These are phyloP conservation scores for Nephrotoma guestfalica DNA, from an alignment of 2,888 invertebrate species.

Conservation along the genomic window DNA sequence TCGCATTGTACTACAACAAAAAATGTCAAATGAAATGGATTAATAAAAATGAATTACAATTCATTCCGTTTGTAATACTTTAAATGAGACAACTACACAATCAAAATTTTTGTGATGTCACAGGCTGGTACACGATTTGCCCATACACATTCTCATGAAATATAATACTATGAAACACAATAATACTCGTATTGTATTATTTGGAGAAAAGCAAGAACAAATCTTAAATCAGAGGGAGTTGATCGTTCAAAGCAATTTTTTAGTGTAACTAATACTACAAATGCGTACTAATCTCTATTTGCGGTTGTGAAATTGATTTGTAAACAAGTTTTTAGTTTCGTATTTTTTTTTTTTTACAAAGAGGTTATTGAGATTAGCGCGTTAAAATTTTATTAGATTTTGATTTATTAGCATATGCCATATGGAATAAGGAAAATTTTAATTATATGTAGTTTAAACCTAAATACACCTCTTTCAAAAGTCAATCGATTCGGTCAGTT, in stretches of 20 bases:
- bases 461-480: not conserved
- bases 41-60: not conserved
- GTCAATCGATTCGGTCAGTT: no score
- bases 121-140: not conserved
- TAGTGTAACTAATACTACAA: not conserved
- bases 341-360: not conserved
- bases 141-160: not conserved
- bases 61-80: not conserved
- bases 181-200: not conserved
- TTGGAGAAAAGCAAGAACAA: not conserved
- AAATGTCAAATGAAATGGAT: not conserved
- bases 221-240: not conserved
- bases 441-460: not conserved
- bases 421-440: not conserved
- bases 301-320: not conserved
- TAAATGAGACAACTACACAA: not conserved
- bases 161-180: not conserved
- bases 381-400: not conserved
- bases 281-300: not conserved
- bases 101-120: not conserved
- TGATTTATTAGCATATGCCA: not conserved
- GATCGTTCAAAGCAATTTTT: not conserved
- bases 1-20: not conserved
- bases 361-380: not conserved
- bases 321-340: not conserved